These are phyloP conservation scores for Blastobasis lacticolella DNA, from an alignment of 2,888 invertebrate species.

Conservation along the genomic window DNA sequence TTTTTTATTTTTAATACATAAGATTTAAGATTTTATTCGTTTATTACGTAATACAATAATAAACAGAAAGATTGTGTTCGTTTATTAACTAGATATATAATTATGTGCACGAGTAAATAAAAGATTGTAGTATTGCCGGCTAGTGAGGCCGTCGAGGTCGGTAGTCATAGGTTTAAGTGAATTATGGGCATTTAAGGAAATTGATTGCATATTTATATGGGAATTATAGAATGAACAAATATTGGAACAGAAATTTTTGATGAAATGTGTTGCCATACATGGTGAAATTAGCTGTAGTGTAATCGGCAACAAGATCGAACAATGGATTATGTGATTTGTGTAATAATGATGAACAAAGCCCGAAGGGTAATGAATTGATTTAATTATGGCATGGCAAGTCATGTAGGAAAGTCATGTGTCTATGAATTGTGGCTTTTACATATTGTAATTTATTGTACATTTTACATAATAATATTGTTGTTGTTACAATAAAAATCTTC, in stretches of 20 bases:
- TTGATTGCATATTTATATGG: neutral
- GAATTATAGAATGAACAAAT: constrained; percentile 12
- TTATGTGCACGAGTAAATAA: constrained; percentile 6
- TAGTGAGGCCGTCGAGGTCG: neutral
- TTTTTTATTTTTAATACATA: constrained; percentile 32
- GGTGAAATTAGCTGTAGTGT: no score
- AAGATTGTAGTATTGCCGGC: neutral
- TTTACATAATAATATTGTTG: constrained; percentile 67
- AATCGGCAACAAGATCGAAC: neutral
- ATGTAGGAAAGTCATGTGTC: constrained; percentile 19
- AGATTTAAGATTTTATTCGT: constrained; percentile 30
- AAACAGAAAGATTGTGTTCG: constrained; percentile 38
- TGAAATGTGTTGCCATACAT: constrained; percentile 29
- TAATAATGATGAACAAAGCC: neutral
- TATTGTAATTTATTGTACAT: constrained; percentile 64
- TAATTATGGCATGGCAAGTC: constrained; percentile 12
- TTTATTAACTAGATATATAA: constrained; percentile 24
- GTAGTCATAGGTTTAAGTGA: neutral
- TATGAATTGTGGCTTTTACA: constrained; percentile 54
- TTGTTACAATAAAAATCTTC: constrained; percentile 64
- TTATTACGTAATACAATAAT: constrained; percentile 24
- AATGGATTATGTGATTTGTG: neutral
- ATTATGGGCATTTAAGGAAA: neutral
- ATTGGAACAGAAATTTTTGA: constrained; percentile 18
- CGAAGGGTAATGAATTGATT: constrained; percentile 3